Conservation (phyloP, 92 coral and sea anemone genomes). For the Phenganax subtilis region DNA sequence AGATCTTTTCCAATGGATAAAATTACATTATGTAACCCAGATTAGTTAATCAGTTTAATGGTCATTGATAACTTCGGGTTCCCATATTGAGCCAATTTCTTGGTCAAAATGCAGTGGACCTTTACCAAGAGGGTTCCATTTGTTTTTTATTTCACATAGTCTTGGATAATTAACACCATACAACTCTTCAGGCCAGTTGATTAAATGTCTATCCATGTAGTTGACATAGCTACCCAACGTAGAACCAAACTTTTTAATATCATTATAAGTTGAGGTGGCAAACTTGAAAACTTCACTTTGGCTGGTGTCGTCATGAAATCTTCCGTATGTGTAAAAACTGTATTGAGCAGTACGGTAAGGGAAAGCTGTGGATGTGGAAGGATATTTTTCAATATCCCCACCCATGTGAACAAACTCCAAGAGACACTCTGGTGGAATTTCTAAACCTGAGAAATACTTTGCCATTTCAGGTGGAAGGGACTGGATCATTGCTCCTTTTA, state of each 20-base stretch:
- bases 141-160: slow-evolving; percentile 62
- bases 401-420: slow-evolving; percentile 85
- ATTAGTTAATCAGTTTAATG: too few relatives aligned
- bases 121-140: slow-evolving; percentile 71
- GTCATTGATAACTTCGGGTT: slow-evolving; percentile 31
- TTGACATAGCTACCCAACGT: slow-evolving; percentile 75
- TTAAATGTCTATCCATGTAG: slow-evolving; percentile 67
- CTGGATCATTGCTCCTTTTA: slow-evolving; percentile 68
- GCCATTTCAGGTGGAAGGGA: slow-evolving; percentile 55
- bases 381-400: slow-evolving; percentile 60
- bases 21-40: too few relatives aligned
- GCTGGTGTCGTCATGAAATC: slow-evolving; percentile 50
- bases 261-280: slow-evolving; percentile 67
- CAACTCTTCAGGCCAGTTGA: slow-evolving; percentile 61
- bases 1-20: too few relatives aligned
- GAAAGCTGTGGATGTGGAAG: slow-evolving; percentile 59
- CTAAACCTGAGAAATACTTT: slow-evolving; percentile 53
- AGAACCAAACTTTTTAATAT: slow-evolving; percentile 55
- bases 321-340: slow-evolving; percentile 69
- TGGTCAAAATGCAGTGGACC: slow-evolving; percentile 78
- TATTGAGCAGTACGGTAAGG: slow-evolving; percentile 62
- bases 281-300: slow-evolving; percentile 54
- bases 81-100: slow-evolving; percentile 81
- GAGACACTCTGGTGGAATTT: slow-evolving; percentile 65
- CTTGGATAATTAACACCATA: slow-evolving; percentile 67